Base-by-base conservation (phyloP, 2,113 vertebrate genomes). In the Triplophysa dalaica region DNA sequence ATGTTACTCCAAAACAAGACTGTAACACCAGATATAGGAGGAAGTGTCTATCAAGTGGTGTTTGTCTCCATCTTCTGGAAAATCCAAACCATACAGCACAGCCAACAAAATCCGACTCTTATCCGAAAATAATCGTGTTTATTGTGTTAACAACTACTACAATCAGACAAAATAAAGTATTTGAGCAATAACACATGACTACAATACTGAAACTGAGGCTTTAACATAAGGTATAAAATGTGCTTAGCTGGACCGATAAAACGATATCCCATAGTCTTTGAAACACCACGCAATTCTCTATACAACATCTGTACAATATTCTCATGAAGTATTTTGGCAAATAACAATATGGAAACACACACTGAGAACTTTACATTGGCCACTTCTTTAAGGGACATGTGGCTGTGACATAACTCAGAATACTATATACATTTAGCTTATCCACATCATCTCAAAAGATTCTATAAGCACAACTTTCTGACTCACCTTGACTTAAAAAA, bases 31-130 rank as follows among this genome's bases (percentile, higher is more conserved):
- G n/a, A 11, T 24, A 61, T 21, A 22, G 58, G n/a, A 22, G 38
- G n/a, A 81, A 38, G 60, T 82, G 82, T 52, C 11, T n/a, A 7
- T 79, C 2, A 21, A 45, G 4, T 63, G 12, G n/a, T 60, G 11
- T 64, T 56, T 78, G 70, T 52, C 75, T 72, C 83, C 83, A 78
- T 65, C 83, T 81, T 68, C 38, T 65, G 83, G 79, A 11, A 56
- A 73, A 3, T 29, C 10, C 22, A 65, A 65, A 52, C 10, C 22
- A 19, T n/a, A 48, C 56, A n/a, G 8, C 22, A 63, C 41, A 12
- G n/a, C 11, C 29, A 17, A 62, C 45, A 62, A 26, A 19, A n/a
- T 29, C 22, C 8, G 43, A 16, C 8, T 43, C 38, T 45, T n/a
- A n/a, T n/a, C n/a, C n/a, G 21, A 62, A 45, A 75, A 60, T 61